Evolutionary conservation across 2,113 vertebrate species (phyloP), one percentile per base, ranked within the genome.

Genomic region (Merops nubicus): DNA sequence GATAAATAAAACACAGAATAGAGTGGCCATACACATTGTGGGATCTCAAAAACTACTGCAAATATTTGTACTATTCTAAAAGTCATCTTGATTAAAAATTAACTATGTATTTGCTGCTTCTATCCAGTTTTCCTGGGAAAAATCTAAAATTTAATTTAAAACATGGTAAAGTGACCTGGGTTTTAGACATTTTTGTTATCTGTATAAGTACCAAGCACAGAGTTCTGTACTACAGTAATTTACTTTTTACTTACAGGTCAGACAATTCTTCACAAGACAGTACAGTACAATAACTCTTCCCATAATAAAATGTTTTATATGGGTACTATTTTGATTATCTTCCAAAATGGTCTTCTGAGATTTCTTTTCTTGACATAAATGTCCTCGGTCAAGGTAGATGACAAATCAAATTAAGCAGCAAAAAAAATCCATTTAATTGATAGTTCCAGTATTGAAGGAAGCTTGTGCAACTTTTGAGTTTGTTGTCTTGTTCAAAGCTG

Each of bases 401-500:
- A 77, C 18, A 94, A 89, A 91, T 25, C 54, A 26, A 84, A 91
- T 40, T 56, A 69, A 95, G 69, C 60, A 80, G 91, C 29, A 87
- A 72, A 88, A 85, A 51, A 62, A 67, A 80, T 64, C 43, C 59
- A 43, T 54, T 94, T 92, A 88, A 88, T 70, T 92, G 72, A 65
- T 60, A 88, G 57, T 40, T 97, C 96, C 97, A 50, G 84, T 85
- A 70, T 4, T 95, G 94, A 97, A 97, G 82, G 93, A 98, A 85
- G 99, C 99, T 91, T 97, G 98, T 74, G 99, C 98, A 57, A 99
- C 99, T 96, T 99, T 99, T n/a, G 99, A 99, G 96, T 98, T 99
- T 88, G 99, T 99, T 87, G 98, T 98, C 96, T 99, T 98, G 80
- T 98, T 96, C 91, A 99, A 97, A 89, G 98, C 98, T 78, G 95